Evolutionary conservation across 2,113 vertebrate species (phyloP), one percentile per base, ranked within the genome.

Genomic region (Merops nubicus): DNA sequence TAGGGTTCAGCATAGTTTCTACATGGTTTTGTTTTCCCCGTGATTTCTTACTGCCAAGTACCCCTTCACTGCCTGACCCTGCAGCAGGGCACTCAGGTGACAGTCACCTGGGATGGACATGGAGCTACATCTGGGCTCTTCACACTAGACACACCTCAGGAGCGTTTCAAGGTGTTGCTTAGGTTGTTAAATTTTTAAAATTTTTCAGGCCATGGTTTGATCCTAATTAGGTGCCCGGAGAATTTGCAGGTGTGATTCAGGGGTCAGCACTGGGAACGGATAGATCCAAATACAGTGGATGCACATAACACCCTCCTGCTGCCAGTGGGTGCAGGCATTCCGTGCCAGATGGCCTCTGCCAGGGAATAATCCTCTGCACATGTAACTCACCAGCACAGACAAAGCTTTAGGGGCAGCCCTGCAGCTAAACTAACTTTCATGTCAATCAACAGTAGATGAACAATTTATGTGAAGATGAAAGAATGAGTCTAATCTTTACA

Each of bases 261-360:
- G 51, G 22, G 4, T 50, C 47, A 67, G 60, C 42, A 23, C 1
- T 0, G 42, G 64, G n/a, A n/a, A 65, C 0, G 4, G 40, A 17
- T 33, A 0, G 0, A 2, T 51, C 15, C 33, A 31, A 45, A 56
- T 3, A 16, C 0, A 2, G 26, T 0, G 0, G 16, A 26, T 60
- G 22, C 38, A 15, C 2, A 9, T 21, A 57, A 29, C 45, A 47
- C 36, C 25, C 38, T 12, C 15, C n/a, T 59, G 51, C 64, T 75
- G 22, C 31, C 3, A 2, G 21, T 7, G 21, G 48, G 9, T 0
- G 1, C 62, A 86, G 70, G 15, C 4, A 2, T 65, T 51, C 6
- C 11, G 36, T 26, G 38, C 28, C 40, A 76, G n/a, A 3, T 51
- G 45, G 15, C 15, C n/a, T 31, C 50, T 73, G 43, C 9, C n/a